These are phyloP conservation scores for Papilio protenor DNA, from an alignment of 2,888 invertebrate genomes.

Conservation along the genomic window DNA sequence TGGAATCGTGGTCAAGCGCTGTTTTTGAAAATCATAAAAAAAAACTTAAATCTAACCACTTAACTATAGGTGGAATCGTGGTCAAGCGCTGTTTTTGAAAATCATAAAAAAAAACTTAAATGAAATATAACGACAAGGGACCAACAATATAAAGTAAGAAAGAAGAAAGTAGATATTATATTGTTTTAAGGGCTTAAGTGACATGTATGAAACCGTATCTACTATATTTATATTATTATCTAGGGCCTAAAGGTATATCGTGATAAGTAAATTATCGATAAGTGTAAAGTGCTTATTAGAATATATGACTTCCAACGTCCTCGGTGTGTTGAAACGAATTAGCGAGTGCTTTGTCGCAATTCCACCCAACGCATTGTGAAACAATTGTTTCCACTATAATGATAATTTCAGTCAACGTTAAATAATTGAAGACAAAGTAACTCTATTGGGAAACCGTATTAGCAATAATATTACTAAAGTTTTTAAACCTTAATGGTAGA, in stretches of 20 bases:
- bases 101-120: too few relatives aligned
- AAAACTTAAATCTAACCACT: too few relatives aligned
- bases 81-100: too few relatives aligned
- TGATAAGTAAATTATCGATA: neutral
- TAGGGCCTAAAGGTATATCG: neutral
- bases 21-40: too few relatives aligned
- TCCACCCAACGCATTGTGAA: slow-evolving; percentile 13
- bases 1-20: too few relatives aligned
- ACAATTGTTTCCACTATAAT: slow-evolving; percentile 26
- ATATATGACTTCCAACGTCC: slow-evolving; percentile 24
- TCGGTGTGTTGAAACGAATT: slow-evolving; percentile 38
- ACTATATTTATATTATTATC: neutral
- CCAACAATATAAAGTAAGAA: too few relatives aligned
- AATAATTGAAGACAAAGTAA: slow-evolving; percentile 7
- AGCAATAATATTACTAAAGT: neutral
- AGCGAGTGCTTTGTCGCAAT: slow-evolving; percentile 37
- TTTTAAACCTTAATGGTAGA: neutral
- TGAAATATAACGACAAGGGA: too few relatives aligned
- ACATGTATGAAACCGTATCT: neutral
- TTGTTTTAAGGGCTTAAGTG: too few relatives aligned
- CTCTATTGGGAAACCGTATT: neutral
- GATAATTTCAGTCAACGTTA: slow-evolving; percentile 19
- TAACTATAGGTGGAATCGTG: too few relatives aligned
- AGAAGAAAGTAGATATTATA: too few relatives aligned
- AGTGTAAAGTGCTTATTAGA: slow-evolving; percentile 30